Evolutionary conservation across 2,797 vertebrate species (phyloP).

Genomic region (Amphiprion clarkii): DNA sequence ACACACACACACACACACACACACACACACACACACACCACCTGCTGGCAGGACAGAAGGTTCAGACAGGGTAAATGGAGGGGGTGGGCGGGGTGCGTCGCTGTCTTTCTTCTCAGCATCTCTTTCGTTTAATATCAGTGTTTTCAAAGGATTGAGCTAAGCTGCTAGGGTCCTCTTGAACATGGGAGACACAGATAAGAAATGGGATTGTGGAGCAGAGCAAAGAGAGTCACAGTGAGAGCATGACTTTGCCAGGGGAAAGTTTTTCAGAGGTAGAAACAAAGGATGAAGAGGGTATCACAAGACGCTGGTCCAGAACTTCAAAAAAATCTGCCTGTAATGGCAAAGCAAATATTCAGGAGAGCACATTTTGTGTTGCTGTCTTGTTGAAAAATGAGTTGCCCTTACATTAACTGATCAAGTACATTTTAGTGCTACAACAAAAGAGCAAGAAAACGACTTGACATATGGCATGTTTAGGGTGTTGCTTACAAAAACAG

Average conservation of each 20-base stretch:
- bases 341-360: not conserved
- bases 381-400: not conserved
- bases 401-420: not conserved
- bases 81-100: conserved; percentile 30
- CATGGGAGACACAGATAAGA: conserved; percentile 64
- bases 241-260: conserved; percentile 62
- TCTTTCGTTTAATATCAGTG: conserved; percentile 65
- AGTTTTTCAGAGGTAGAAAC: conserved; percentile 52
- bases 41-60: conserved; percentile 59
- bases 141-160: conserved; percentile 69
- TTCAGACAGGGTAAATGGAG: conserved; percentile 56
- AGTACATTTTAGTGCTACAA: no score
- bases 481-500: no score
- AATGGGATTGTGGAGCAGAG: conserved; percentile 55
- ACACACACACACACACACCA: conserved; percentile 27
- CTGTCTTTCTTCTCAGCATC: conserved; percentile 62
- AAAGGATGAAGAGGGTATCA: conserved; percentile 34
- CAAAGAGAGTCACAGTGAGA: conserved; percentile 47
- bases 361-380: not conserved
- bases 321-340: not conserved
- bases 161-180: conserved; percentile 63
- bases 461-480: no score
- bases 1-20: not conserved
- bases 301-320: not conserved
- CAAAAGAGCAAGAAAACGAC: no score